Evolutionary conservation across 2,797 vertebrate genomes (phyloP).

Genomic region (Crypturellus tataupa): DNA sequence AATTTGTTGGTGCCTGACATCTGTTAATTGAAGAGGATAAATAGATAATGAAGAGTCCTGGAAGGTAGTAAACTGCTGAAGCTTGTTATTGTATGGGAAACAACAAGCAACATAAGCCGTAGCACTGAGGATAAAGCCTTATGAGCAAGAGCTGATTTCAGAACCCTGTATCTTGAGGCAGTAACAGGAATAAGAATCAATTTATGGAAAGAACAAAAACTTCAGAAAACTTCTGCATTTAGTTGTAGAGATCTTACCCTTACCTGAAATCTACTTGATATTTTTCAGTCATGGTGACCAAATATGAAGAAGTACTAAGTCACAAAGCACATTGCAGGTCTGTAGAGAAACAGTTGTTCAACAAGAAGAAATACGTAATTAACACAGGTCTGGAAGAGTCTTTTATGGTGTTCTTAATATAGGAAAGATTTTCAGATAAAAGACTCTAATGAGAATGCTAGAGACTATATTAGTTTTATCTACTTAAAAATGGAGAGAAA

Average conservation of each 20-base stretch:
- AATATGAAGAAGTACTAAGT: background rate
- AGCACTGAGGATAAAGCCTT: background rate
- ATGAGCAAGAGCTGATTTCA: background rate
- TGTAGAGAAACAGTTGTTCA: background rate
- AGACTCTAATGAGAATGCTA: background rate
- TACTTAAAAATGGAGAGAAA: background rate
- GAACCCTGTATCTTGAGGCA: background rate
- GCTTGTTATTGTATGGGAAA: background rate
- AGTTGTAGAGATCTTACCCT: fast-evolving
- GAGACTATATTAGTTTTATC: background rate
- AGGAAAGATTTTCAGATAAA: background rate
- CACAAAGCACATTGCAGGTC: fast-evolving
- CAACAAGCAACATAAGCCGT: background rate
- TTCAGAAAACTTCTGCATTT: background rate
- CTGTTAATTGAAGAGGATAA: background rate
- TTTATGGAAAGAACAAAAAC: background rate
- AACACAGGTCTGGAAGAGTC: background rate
- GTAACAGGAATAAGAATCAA: background rate
- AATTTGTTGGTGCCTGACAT: background rate
- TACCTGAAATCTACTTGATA: background rate
- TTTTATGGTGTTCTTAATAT: background rate
- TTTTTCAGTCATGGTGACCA: background rate
- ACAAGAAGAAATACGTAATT: background rate
- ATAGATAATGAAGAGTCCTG: background rate
- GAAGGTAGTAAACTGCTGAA: background rate